Conservation (phyloP, 2,888 invertebrate genomes). For the Oscheius sp. region DNA sequence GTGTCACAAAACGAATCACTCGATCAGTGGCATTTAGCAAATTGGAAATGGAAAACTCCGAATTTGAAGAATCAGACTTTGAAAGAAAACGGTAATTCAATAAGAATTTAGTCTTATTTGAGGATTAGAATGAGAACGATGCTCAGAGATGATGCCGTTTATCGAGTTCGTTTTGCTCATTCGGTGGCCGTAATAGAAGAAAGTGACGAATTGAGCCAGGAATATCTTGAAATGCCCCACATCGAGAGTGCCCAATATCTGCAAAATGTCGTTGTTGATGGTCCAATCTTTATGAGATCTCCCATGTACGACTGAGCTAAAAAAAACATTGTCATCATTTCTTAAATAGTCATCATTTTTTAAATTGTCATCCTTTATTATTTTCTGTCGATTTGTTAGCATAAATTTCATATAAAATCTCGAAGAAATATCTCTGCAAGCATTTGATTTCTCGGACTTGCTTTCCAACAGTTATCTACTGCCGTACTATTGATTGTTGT, state of each 20-base stretch:
- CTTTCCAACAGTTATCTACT: neutral
- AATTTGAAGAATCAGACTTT: conserved; percentile 43
- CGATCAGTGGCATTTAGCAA: conserved; percentile 51
- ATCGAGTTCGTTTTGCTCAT: conserved; percentile 52
- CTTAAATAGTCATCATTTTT: no score
- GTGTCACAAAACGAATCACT: conserved; percentile 45
- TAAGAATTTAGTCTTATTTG: neutral
- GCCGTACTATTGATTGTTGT: neutral
- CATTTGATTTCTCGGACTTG: no score
- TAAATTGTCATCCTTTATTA: no score
- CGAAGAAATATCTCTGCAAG: no score
- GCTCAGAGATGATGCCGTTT: conserved; percentile 50
- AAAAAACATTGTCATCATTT: neutral
- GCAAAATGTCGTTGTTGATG: conserved; percentile 18
- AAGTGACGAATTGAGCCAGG: neutral
- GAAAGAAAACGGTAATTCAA: neutral
- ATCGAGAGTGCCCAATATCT: conserved; percentile 24
- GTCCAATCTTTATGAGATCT: conserved; percentile 17
- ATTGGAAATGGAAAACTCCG: conserved; percentile 57
- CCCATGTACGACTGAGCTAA: conserved; percentile 18
- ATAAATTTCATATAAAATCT: no score
- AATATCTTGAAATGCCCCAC: conserved; percentile 5
- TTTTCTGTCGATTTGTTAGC: no score
- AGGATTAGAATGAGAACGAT: conserved; percentile 38
- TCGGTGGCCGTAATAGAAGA: conserved; percentile 37